Conservation (phyloP, 1,140 invertebrate species). For the Ladona fulva region DNA sequence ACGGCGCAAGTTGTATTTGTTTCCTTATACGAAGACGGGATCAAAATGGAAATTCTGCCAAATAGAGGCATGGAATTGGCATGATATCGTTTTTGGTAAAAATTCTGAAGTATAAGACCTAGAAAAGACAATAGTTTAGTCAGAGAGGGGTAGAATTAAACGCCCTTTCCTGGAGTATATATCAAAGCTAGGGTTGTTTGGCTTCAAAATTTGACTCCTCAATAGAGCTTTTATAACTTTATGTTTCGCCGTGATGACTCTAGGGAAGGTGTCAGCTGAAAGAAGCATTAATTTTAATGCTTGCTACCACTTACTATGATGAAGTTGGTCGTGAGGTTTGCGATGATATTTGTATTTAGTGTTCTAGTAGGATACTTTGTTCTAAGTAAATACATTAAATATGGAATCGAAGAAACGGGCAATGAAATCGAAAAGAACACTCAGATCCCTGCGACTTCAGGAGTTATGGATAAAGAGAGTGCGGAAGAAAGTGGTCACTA, state of each 20-base stretch:
- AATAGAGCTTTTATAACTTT: too few species aligned
- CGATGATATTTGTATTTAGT: not conserved
- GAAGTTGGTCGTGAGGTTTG: not conserved
- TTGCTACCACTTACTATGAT: not conserved
- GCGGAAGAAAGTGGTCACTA: not conserved
- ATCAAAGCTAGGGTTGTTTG: too few species aligned
- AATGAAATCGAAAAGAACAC: not conserved
- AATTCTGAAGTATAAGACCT: too few species aligned
- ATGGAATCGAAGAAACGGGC: not conserved
- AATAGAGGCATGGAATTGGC: too few species aligned
- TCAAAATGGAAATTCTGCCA: too few species aligned
- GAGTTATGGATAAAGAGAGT: not conserved
- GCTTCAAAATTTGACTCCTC: too few species aligned
- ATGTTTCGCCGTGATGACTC: not conserved
- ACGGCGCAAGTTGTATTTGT: not conserved
- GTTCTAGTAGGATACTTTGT: not conserved
- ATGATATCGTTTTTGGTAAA: too few species aligned
- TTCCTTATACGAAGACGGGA: too few species aligned
- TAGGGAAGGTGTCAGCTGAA: not conserved
- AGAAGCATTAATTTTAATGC: conserved; percentile 3
- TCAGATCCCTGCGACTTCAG: not conserved
- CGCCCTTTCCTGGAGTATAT: too few species aligned
- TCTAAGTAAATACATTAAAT: not conserved
- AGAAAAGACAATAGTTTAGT: too few species aligned
- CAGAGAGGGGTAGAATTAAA: too few species aligned